phyloP scores from a whole-genome alignment of 2,888 invertebrate genomes.

The Sinodicranocentrus sp. region DNA sequence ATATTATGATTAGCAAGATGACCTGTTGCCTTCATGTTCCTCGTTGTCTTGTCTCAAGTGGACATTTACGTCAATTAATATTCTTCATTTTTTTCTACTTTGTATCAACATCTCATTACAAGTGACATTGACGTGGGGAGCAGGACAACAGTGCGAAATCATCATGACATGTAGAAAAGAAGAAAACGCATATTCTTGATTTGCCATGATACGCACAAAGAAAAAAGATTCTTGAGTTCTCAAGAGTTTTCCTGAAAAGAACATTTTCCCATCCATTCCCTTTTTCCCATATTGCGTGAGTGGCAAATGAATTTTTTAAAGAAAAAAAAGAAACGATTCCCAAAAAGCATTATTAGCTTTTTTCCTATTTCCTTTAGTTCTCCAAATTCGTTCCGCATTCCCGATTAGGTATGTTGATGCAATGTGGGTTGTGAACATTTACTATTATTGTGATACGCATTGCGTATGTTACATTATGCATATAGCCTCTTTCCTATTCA shows the following conservation, averaged over 20 bases:
- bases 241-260: too few relatives aligned
- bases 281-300: not conserved
- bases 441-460: too few relatives aligned
- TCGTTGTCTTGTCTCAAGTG: slow-evolving; percentile 1
- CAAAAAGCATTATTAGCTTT: too few relatives aligned
- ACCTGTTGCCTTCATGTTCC: slow-evolving; percentile 21
- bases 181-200: too few relatives aligned
- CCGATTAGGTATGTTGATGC: slow-evolving; percentile 54
- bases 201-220: too few relatives aligned
- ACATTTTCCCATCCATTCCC: not conserved
- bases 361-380: not conserved
- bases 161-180: too few relatives aligned
- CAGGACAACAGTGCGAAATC: not conserved
- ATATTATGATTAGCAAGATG: slow-evolving; percentile 5
- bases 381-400: slow-evolving; percentile 50
- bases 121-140: slow-evolving; percentile 8
- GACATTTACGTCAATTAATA: slow-evolving; percentile 13
- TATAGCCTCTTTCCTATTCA: too few relatives aligned
- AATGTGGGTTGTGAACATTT: not conserved
- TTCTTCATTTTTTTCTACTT: not conserved
- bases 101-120: slow-evolving; percentile 15
- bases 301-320: slow-evolving; percentile 8
- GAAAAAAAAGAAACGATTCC: too few relatives aligned
- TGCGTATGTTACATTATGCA: too few relatives aligned
- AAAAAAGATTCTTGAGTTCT: too few relatives aligned